These are phyloP conservation scores for Hylia prasina DNA, from an alignment of 2,113 vertebrate genomes.

Conservation along the genomic window DNA sequence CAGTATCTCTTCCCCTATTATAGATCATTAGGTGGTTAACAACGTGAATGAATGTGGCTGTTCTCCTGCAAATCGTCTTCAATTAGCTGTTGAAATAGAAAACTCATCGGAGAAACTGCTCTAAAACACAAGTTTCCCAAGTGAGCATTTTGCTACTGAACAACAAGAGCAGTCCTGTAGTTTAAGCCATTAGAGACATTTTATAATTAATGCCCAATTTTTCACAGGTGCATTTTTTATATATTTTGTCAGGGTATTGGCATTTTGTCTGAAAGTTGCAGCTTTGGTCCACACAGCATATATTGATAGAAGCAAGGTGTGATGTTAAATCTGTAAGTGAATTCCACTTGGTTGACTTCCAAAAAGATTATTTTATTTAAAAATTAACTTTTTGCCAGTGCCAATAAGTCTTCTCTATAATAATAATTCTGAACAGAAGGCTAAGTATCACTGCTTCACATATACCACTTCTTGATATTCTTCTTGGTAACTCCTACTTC, in stretches of 20 bases:
- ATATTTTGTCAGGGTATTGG: background rate
- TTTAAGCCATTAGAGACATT: background rate
- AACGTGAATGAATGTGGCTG: background rate
- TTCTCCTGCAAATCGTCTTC: slow-evolving; percentile 4
- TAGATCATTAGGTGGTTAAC: background rate
- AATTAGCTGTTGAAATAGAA: slow-evolving; percentile 17
- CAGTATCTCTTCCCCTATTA: background rate
- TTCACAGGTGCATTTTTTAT: background rate
- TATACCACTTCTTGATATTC: background rate
- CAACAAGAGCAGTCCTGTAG: background rate
- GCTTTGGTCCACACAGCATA: background rate
- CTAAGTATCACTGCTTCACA: background rate
- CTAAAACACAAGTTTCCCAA: background rate
- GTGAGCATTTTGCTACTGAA: background rate
- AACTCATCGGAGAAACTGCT: background rate
- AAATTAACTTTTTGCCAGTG: slow-evolving; percentile 40
- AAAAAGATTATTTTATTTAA: slow-evolving; percentile 32
- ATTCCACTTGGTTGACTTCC: background rate
- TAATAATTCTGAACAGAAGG: slow-evolving; percentile 24
- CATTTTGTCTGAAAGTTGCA: slow-evolving; percentile 40
- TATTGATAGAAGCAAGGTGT: background rate
- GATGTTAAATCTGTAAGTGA: slow-evolving; percentile 30
- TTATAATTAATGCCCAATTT: background rate
- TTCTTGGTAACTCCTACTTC: background rate
- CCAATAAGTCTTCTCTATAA: background rate